Evolutionary conservation across 2,113 vertebrate genomes (phyloP), one percentile per base, ranked within the genome.

Genomic region (Prochilodus magdalenae): DNA sequence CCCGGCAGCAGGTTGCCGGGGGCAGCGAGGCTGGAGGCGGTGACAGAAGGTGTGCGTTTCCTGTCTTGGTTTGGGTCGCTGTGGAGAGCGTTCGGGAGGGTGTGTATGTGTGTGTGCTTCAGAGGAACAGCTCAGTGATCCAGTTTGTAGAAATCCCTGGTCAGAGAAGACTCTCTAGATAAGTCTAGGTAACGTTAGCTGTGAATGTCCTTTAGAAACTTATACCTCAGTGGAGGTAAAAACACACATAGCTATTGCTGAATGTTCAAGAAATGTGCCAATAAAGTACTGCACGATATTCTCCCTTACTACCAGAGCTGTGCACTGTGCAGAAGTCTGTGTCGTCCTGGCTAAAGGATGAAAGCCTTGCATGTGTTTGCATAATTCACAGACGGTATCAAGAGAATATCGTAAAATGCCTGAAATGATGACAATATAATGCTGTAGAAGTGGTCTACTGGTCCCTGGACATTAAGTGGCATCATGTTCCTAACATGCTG

Each of bases 1-100:
- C 95, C 96, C 90, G 95, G 95, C 95, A 96, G 97, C 96, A 97
- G 96, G 93, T 95, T 93, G 96, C 94, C 95, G 93, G 92, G 90
- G 93, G 95, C 96, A 95, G 95, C 89, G 87, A 89, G 91, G 95
- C 96, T 95, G 88, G 92, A 96, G 96, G 97, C 96, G 91, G 94
- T 93, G 92, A 96, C 98, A 99, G 97, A 96, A 97, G 97, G 97
- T 90, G 44, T 73, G 91, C 90, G 91, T 93, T 91, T 85, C 80
- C 59, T 22, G 69, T 75, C 80, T 81, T 81, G 72, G 72, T 81
- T 86, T 75, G 57, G 77, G 76, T 65, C 29, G 27, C 80, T 51
- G 44, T 75, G 67, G 70, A 75, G 70, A n/a, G 30, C 63, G 66
- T 77, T 65, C 73, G 36, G 65, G 72, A 63, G 27, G 22, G 53